phyloP scores from a whole-genome alignment of 2,888 invertebrate species.

The Lutraria lutraria region DNA sequence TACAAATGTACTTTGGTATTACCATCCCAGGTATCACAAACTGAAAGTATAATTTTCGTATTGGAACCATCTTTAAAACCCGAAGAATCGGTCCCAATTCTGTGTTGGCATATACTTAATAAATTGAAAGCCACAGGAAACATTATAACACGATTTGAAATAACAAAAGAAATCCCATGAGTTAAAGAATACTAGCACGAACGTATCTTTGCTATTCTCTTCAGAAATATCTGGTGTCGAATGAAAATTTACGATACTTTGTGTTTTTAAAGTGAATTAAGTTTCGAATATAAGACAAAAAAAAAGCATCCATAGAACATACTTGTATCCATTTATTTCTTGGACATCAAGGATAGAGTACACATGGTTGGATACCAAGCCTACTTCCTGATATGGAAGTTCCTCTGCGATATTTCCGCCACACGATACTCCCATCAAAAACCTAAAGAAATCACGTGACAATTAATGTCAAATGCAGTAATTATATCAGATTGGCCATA shows the following conservation, averaged over 20 bases:
- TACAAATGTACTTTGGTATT: too few species aligned
- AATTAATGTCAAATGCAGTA: neutral
- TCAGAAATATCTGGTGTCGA: neutral
- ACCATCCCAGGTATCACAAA: too few species aligned
- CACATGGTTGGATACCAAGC: slow-evolving; percentile 96
- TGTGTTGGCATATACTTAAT: too few species aligned
- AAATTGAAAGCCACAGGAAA: too few species aligned
- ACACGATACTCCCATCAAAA: slow-evolving; percentile 99
- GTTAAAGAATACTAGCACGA: neutral
- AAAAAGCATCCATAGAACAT: neutral
- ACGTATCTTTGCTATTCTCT: too few species aligned
- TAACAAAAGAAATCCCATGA: too few species aligned
- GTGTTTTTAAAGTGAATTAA: too few species aligned
- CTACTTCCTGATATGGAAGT: slow-evolving; percentile 95
- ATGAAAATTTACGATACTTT: neutral
- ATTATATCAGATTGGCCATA: neutral
- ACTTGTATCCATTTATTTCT: slow-evolving; percentile 90
- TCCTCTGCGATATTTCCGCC: slow-evolving; percentile 97
- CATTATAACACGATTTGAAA: too few species aligned
- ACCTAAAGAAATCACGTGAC: slow-evolving; percentile 87
- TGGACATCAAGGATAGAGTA: slow-evolving; percentile 98
- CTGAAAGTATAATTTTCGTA: too few species aligned
- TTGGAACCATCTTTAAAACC: too few species aligned
- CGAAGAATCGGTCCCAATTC: too few species aligned
- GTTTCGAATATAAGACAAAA: neutral